phyloP scores from a whole-genome alignment of 2,888 invertebrate species.

The Leuctra nigra region DNA sequence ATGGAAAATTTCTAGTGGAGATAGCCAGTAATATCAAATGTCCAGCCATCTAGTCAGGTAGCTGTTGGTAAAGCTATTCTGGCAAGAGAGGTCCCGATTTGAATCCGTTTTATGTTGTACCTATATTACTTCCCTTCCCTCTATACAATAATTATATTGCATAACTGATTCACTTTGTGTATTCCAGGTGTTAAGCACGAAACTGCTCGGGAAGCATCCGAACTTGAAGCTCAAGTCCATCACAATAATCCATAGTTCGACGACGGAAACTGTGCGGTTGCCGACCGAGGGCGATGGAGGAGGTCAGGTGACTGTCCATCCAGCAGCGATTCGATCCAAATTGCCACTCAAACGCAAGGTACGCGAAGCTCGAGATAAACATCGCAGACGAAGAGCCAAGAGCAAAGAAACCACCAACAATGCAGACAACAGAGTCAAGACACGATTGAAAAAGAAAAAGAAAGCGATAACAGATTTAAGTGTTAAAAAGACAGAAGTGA shows the following conservation, averaged over 20 bases:
- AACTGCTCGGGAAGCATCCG: constrained; percentile 69
- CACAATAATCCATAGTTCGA: constrained; percentile 84
- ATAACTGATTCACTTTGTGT: constrained; percentile 20
- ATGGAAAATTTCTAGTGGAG: too few species aligned
- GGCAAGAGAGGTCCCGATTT: too few species aligned
- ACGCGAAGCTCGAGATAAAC: constrained; percentile 35
- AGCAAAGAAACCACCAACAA: constrained; percentile 38
- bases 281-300: constrained; percentile 55
- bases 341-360: constrained; percentile 83
- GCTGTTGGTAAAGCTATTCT: too few species aligned
- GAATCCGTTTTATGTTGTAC: too few species aligned
- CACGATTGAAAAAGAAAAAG: constrained; percentile 35
- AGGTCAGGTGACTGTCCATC: constrained; percentile 69
- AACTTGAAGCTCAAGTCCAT: constrained; percentile 78
- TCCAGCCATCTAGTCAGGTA: too few species aligned
- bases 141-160: too few species aligned
- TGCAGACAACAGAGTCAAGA: constrained; percentile 39
- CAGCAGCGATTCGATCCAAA: constrained; percentile 73
- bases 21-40: too few species aligned
- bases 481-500: constrained; percentile 40
- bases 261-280: constrained; percentile 79
- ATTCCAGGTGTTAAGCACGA: constrained; percentile 68
- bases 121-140: too few species aligned
- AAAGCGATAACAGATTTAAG: constrained; percentile 38
- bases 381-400: constrained; percentile 27